Evolutionary conservation across 2,113 vertebrate genomes (phyloP), one percentile per base, ranked within the genome.

Genomic region (Willisornis vidua): DNA sequence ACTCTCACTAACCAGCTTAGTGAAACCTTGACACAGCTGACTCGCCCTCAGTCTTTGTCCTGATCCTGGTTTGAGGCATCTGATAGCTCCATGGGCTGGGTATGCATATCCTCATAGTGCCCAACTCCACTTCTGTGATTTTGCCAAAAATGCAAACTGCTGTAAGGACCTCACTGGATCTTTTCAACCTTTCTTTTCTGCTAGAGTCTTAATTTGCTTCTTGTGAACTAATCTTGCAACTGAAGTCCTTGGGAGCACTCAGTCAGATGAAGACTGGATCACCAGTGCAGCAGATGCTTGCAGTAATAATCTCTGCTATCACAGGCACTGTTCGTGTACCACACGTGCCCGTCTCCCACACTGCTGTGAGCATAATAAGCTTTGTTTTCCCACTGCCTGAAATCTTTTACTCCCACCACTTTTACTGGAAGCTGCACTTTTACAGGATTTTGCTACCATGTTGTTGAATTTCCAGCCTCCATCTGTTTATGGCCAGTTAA

Each of bases 401-500:
- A 41, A 33, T 77, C 39, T 67, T 48, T 66, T 37, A 83, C 71
- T 88, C 90, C 72, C 58, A 84, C 66, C 46, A 92, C 75, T 84
- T 85, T 78, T 90, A 93, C 77, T 71, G 63, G 55, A 93, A 96
- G 59, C 73, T 84, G 46, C 59, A 63, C 62, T 70, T 84, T 70
- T 81, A 80, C 43, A 79, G 58, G 59, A 83, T 80, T 86, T 92
- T 93, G 51, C 35, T 81, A 52, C 29, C 0, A 0, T 52, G 51
- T 84, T 90, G 84, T 45, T 5, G 0, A 83, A 84, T 92, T 93
- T 92, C 61, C 86, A 84, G 80, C 51, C 55, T 80, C 82, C 37
- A 76, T 90, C 79, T 94, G 86, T 90, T 94, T 89, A 90, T 3
- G 1, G 55, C 14, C 55, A 77, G 79, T 59, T 94, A 93, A 94